Base-by-base conservation (phyloP, 2,797 vertebrate genomes). In the Spinibarbus caldwelli region DNA sequence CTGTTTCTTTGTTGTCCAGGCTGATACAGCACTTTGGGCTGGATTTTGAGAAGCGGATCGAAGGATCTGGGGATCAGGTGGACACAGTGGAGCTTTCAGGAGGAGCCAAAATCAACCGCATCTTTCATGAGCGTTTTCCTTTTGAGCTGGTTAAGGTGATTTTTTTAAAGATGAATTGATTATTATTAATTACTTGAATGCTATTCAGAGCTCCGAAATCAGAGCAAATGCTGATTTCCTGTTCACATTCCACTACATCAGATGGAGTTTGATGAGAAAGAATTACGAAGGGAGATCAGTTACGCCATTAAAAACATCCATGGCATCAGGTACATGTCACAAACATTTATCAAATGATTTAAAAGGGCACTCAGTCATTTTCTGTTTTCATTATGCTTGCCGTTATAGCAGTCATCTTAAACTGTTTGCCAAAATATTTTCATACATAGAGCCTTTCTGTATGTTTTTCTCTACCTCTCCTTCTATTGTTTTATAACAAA, bases 271-370 rank as follows among this genome's bases (percentile, higher is more conserved):
- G 96, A 99, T 7, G 97, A 97, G 90, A 96, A 94, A 86, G 96
- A 97, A 19, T 80, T 99, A 85, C 91, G 98, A 8, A 94, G 91
- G 85, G 97, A 98, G 93, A 99, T 99, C 88, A 97, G 95, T 90
- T 98, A 96, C 10, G 98, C 98, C 78, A 99, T 99, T 92, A 97
- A 97, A 93, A 99, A 99, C 93, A 98, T 97, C 87, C 97, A 98
- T 0, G 97, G 97, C 0, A 96, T 99, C 94, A 97, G 97, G 97
- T 96, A 93, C 88, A 94, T 93, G 67, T 70, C 85, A 77, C 52
- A n/a, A 70, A n/a, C 38, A 54, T 34, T n/a, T 14, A 41, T 23
- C 47, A 64, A 43, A 17, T 41, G 15, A 77, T 59, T 77, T 49
- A 70, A 47, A 66, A 47, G 15, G 6, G 26, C 41, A 23, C 59